Conservation (phyloP, 2,888 invertebrate species). For the Hecatera dysodea region DNA sequence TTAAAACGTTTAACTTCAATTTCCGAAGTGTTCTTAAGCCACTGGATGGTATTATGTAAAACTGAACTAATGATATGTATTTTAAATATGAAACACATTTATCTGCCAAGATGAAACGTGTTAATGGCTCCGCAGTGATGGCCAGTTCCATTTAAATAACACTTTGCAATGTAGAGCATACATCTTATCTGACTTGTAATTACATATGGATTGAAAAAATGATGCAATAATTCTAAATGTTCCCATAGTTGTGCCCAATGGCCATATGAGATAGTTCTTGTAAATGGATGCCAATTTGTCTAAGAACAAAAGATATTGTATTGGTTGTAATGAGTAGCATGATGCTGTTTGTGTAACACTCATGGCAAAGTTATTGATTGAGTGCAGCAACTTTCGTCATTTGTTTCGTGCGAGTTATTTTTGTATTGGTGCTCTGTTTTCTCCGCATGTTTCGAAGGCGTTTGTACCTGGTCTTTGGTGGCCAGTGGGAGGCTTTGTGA, state of each 20-base stretch:
- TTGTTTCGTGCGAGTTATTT: conserved; percentile 20
- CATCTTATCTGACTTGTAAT: conserved; percentile 49
- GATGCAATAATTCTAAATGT: conserved; percentile 46
- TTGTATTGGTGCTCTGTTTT: conserved; percentile 28
- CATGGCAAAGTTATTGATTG: conserved; percentile 17
- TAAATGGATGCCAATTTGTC: conserved; percentile 47
- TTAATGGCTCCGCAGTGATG: conserved; percentile 66
- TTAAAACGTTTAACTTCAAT: conserved; percentile 21
- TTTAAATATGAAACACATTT: conserved; percentile 58
- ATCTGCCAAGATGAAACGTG: conserved; percentile 61
- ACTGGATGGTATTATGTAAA: conserved; percentile 46
- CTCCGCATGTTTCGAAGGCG: conserved; percentile 19
- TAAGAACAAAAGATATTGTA: conserved; percentile 56
- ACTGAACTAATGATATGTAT: conserved; percentile 48
- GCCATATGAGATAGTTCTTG: conserved; percentile 28
- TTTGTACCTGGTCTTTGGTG: conserved; percentile 22
- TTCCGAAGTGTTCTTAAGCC: conserved; percentile 11
- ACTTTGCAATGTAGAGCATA: conserved; percentile 55
- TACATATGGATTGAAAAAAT: conserved; percentile 57
- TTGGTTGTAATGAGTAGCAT: conserved; percentile 33
- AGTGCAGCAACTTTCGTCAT: conserved; percentile 18
- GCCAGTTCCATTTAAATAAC: conserved; percentile 56
- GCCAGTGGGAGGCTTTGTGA: conserved; percentile 48
- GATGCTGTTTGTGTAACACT: conserved; percentile 42
- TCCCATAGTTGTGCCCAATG: conserved; percentile 41